phyloP scores from a whole-genome alignment of 2,797 vertebrate genomes.

The Atherinosoma microstoma region DNA sequence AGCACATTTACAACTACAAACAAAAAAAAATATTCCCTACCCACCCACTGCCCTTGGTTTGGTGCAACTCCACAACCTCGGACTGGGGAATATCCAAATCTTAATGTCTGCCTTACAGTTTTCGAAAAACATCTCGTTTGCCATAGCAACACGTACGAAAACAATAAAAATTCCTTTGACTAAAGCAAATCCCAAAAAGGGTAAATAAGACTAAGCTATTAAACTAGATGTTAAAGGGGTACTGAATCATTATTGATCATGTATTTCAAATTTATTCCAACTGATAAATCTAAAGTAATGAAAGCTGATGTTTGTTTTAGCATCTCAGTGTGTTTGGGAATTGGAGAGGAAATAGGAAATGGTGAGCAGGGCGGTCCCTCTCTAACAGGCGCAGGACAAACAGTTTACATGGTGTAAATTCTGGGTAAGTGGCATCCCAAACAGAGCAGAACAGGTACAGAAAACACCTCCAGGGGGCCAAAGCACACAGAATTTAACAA shows the following conservation, averaged over 20 bases:
- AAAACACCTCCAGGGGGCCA: slow-evolving; percentile 46
- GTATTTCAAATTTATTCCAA: slow-evolving; percentile 28
- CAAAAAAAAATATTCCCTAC: slow-evolving; percentile 20
- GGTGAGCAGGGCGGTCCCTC: slow-evolving; percentile 58
- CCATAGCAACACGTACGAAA: slow-evolving; percentile 57
- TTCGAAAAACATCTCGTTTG: slow-evolving; percentile 55
- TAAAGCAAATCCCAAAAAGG: slow-evolving; percentile 42
- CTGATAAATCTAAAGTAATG: slow-evolving; percentile 41
- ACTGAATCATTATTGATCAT: slow-evolving; percentile 34
- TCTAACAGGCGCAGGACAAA: slow-evolving; percentile 59
- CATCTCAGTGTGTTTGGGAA: slow-evolving; percentile 27
- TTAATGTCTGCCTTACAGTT: slow-evolving; percentile 57
- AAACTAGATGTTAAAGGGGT: slow-evolving; percentile 26
- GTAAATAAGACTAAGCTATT: slow-evolving; percentile 34
- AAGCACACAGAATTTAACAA: slow-evolving; percentile 18
- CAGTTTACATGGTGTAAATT: slow-evolving; percentile 58
- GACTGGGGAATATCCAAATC: slow-evolving; percentile 60
- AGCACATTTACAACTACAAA: slow-evolving; percentile 13
- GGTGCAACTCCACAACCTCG: slow-evolving; percentile 38
- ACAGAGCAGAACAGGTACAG: slow-evolving; percentile 68
- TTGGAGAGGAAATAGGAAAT: slow-evolving; percentile 72
- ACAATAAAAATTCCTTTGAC: slow-evolving; percentile 39
- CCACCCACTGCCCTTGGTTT: slow-evolving; percentile 23
- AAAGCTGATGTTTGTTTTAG: slow-evolving; percentile 54
- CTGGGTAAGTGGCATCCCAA: slow-evolving; percentile 52